Evolutionary conservation across 2,113 vertebrate species (phyloP).

Genomic region (Esox niger): DNA sequence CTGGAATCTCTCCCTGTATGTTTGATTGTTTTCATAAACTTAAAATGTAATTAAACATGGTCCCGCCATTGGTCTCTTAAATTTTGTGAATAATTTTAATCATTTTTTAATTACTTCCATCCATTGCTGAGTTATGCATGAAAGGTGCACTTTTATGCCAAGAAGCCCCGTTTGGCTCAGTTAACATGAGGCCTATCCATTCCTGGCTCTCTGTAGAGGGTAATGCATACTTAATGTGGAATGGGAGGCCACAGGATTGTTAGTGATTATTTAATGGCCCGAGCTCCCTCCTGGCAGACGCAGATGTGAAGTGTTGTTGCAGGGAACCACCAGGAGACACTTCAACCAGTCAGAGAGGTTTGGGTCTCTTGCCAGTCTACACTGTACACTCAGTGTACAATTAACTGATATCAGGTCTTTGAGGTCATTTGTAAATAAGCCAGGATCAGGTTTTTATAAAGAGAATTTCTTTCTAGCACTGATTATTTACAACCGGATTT

Average conservation of each 20-base stretch:
- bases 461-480: not conserved
- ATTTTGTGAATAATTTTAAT: too few relatives aligned
- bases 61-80: too few relatives aligned
- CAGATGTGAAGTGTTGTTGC: too few relatives aligned
- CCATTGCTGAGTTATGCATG: not conserved
- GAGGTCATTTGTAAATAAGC: not conserved
- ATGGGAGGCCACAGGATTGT: constrained; percentile 3
- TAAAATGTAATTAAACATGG: too few relatives aligned
- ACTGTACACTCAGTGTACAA: too few relatives aligned
- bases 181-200: not conserved
- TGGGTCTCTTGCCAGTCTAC: too few relatives aligned
- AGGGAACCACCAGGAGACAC: too few relatives aligned
- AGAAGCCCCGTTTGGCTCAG: not conserved
- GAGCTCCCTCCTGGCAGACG: constrained; percentile 26
- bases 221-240: constrained; percentile 47
- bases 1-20: not conserved
- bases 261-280: constrained; percentile 45
- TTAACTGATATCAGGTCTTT: not conserved
- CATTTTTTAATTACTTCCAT: too few relatives aligned
- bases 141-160: not conserved
- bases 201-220: constrained; percentile 4
- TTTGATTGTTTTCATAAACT: not conserved
- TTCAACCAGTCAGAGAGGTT: too few relatives aligned
- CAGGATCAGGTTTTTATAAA: not conserved
- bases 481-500: not conserved